Conservation (phyloP, 2,888 invertebrate species). For the Mimas tiliae region DNA sequence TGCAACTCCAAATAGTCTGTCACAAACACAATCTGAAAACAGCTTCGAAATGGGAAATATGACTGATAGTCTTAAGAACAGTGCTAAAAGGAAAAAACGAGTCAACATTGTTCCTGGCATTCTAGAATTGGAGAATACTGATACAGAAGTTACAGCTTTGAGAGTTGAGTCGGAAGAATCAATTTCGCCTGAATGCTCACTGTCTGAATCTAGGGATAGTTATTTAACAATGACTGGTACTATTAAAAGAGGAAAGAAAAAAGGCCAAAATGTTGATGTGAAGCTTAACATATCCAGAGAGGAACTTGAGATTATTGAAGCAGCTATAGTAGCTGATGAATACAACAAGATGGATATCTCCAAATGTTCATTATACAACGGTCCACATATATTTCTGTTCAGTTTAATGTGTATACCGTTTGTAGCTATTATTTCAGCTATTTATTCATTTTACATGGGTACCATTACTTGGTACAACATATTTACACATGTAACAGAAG, state of each 20-base stretch:
- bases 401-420: slow-evolving; percentile 87
- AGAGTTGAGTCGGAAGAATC: slow-evolving; percentile 78
- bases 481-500: slow-evolving; percentile 88
- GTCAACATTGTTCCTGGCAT: slow-evolving; percentile 86
- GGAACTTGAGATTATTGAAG: slow-evolving; percentile 88
- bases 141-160: slow-evolving; percentile 71
- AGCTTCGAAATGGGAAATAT: slow-evolving; percentile 78
- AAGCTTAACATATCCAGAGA: slow-evolving; percentile 89
- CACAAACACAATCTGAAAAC: slow-evolving; percentile 81
- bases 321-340: slow-evolving; percentile 85
- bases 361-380: slow-evolving; percentile 83
- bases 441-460: slow-evolving; percentile 90
- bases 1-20: slow-evolving; percentile 72
- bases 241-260: slow-evolving; percentile 89
- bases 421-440: slow-evolving; percentile 86
- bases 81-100: slow-evolving; percentile 84
- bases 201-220: slow-evolving; percentile 83
- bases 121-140: slow-evolving; percentile 68
- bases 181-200: slow-evolving; percentile 82
- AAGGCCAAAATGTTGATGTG: slow-evolving; percentile 89
- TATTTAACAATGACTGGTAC: slow-evolving; percentile 90
- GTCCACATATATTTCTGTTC: slow-evolving; percentile 87
- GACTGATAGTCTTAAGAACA: slow-evolving; percentile 76
- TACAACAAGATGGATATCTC: slow-evolving; percentile 84
- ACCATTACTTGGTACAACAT: slow-evolving; percentile 91